Evolutionary conservation across 2,888 invertebrate genomes (phyloP), one percentile per base, ranked within the genome.

Genomic region (Pyrochroa serraticornis): DNA sequence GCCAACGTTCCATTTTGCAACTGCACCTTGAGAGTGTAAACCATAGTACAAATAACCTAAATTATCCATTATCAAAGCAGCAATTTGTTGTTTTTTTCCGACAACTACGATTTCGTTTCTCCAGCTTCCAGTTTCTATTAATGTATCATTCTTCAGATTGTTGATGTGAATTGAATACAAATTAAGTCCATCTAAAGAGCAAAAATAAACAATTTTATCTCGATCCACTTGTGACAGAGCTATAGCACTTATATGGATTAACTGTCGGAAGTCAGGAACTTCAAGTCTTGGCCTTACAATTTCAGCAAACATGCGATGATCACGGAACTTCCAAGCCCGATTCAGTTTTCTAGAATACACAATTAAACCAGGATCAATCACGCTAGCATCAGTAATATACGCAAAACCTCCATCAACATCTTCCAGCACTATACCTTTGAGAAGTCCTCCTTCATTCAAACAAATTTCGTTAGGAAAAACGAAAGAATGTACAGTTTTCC

Each of bases 281-380:
- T 83, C 81, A 78, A 88, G 86, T 51, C 81, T 75, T 0, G 84
- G 77, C 0, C 87, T 87, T 35, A 85, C 83, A 0, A 79, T 64
- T 44, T 83, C 83, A 1, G 86, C 83, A 54, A 80, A 81, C 90
- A 90, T 90, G 2, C 88, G 84, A 12, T 79, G 78, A 69, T 89
- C 88, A 6, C 87, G 83, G 35, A 90, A 73, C 75, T 89, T 90
- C 89, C 90, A 89, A n/a, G 88, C 84, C 51, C 82, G 84, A 63
- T 85, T 83, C 66, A 86, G 83, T 45, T 80, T 78, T 51, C 85
- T 79, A 1, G 87, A 86, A 77, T 86, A 90, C 10, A 90, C 87
- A 45, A 91, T 85, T 51, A 91, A 84, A 31, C 89, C 89, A 0
- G 90, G 89, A 75, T 89, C 87, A 1, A 81, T 79, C 2, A 80